Percentiles rank a stretch among this genome's conserved stretches.
These are phyloP conservation scores for Pecten maximus DNA, from an alignment of 2,888 invertebrate species.

Conservation along the genomic window DNA sequence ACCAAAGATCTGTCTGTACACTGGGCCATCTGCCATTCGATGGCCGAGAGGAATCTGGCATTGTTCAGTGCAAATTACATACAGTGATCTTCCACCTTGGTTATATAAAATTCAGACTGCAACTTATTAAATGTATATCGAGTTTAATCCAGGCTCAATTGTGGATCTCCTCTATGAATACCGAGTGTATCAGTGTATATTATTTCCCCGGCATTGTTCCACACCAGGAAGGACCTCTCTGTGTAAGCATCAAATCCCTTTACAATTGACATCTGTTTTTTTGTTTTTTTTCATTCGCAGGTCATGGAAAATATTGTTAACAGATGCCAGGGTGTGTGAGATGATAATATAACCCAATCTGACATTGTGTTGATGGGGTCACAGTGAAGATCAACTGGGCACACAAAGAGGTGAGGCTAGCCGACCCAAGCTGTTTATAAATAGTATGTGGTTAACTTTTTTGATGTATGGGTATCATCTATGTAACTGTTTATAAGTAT, in stretches of 20 bases:
- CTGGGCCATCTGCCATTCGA: no score
- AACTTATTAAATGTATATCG: neutral
- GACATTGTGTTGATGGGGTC: conserved; percentile 17
- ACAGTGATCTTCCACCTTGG: neutral
- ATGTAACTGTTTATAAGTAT: no score
- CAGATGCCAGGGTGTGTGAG: conserved; percentile 6
- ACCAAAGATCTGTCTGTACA: neutral
- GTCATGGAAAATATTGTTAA: neutral
- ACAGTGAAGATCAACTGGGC: neutral
- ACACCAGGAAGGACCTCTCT: neutral
- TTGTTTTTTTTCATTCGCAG: neutral
- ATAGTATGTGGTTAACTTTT: neutral
- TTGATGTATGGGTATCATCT: neutral
- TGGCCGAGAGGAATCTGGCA: neutral
- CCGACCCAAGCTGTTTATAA: neutral
- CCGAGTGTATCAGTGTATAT: neutral
- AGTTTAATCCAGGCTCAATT: neutral
- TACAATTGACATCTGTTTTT: neutral
- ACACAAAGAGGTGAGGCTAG: neutral
- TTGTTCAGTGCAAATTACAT: conserved; percentile 8
- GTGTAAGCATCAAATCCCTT: neutral
- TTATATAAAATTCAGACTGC: neutral
- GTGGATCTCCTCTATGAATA: neutral
- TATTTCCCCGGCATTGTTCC: neutral
- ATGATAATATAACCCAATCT: neutral